Evolutionary conservation across 1,140 invertebrate genomes (phyloP), one percentile per base, ranked within the genome.

Genomic region (Drosophila pallidifrons): DNA sequence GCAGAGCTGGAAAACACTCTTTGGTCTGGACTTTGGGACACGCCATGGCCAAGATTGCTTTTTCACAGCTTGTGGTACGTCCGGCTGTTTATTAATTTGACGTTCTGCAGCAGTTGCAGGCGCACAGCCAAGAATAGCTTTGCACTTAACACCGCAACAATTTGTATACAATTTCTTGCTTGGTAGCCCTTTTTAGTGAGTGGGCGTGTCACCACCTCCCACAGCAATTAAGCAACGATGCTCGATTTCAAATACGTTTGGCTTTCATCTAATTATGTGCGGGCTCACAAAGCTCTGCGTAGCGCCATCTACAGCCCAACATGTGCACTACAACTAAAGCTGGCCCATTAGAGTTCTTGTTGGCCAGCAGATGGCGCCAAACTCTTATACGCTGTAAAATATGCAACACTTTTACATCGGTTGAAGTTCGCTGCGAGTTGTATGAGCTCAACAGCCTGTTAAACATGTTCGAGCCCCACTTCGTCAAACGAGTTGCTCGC

Each of bases 41-140:
- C 85, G 82, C 83, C 35, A 8, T 71, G 76, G 52, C 79, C 74
- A 83, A 87, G 83, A 88, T 88, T 88, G 77, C 85, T 88, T 88
- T 88, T 88, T 88, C 83, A 89, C 83, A 88, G 83, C 83, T 88
- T 88, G 83, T 78, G 83, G 83, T 88, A 89, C 83, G 83, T 88
- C 83, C 83, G 83, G 85, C 83, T 69, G 70, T 80, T 88, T 88
- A 88, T 88, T 88, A 88, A 88, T 88, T 88, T 88, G 85, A 88
- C 83, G 83, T 88, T 86, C 68, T 77, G 79, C 82, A 88, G 54
- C 70, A 61, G 73, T 52, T 11, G 16, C 61, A 41, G 15, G 54
- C 20, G 20, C 20, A 25, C 20, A 25, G 20, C 32, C 35, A 55
- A 38, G 32, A 16, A 16, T 59, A 60, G 59, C 59, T 49, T 28